phyloP scores from a whole-genome alignment of 2,888 invertebrate species.

The Corythucha ciliata region DNA sequence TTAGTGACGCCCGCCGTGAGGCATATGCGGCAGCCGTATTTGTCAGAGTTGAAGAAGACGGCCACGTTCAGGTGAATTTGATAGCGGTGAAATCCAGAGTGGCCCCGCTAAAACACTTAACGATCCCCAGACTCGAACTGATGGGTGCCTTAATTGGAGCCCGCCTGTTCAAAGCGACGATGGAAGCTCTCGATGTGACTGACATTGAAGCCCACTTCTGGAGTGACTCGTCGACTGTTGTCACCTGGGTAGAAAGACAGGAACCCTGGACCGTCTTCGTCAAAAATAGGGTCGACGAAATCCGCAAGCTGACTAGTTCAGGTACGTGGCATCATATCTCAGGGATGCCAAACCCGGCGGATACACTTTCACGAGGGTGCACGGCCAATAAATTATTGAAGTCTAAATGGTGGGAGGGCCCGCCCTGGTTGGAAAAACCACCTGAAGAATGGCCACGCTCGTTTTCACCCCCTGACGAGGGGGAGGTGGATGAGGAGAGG shows the following conservation, averaged over 20 bases:
- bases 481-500: slow-evolving; percentile 11
- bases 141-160: slow-evolving; percentile 31
- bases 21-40: slow-evolving; percentile 22
- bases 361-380: slow-evolving; percentile 32
- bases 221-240: slow-evolving; percentile 19
- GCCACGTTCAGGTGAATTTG: slow-evolving; percentile 13
- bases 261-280: slow-evolving; percentile 34
- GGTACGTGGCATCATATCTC: slow-evolving; percentile 33
- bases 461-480: slow-evolving; percentile 13
- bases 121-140: slow-evolving; percentile 32
- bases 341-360: slow-evolving; percentile 31
- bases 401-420: slow-evolving; percentile 32
- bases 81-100: slow-evolving; percentile 29
- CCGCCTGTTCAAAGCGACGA: not conserved
- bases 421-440: slow-evolving; percentile 25
- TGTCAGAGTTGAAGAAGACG: slow-evolving; percentile 20
- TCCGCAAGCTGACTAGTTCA: slow-evolving; percentile 30
- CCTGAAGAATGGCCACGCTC: slow-evolving; percentile 27
- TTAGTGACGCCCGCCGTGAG: slow-evolving; percentile 16
- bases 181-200: not conserved
- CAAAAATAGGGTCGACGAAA: slow-evolving; percentile 36
- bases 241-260: slow-evolving; percentile 30
- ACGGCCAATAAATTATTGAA: slow-evolving; percentile 5
- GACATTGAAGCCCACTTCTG: slow-evolving; percentile 6
- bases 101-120: slow-evolving; percentile 25